Evolutionary conservation across 2,797 vertebrate species (phyloP), one percentile per base, ranked within the genome.

Genomic region (Fistularia commersonii): DNA sequence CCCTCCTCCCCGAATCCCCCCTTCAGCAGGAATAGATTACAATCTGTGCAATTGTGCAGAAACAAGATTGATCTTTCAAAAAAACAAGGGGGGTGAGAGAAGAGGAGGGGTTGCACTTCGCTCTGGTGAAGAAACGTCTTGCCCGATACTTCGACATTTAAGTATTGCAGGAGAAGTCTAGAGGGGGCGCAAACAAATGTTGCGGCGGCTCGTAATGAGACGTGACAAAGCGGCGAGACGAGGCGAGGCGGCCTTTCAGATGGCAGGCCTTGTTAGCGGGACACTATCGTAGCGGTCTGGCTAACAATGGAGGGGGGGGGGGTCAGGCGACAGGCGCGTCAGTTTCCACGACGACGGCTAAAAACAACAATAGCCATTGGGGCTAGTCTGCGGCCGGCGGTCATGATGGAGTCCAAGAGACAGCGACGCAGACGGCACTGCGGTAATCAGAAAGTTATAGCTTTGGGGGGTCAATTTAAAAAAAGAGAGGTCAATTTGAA

Each of bases 1-100:
- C 32, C 10, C 32, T 32, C 32, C 34, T 6, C 34, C 34, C 34
- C 34, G 6, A 35, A n/a, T 44, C 10, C 45, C 38, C 70, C 54
- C 80, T 59, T 66, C 45, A 49, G 54, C 73, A 58, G 75, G 77
- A 87, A 86, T 77, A 82, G 81, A 90, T 87, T 86, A 85, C 75
- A 87, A 88, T 86, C 79, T 76, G 83, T 72, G 82, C 83, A 85
- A 82, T 82, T 84, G 85, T 82, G 82, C 57, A 45, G 82, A 90
- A 87, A 88, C 81, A 72, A 76, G 58, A 85, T 75, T 79, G 76
- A 86, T 83, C 69, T 73, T 10, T 13, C 64, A 53, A 39, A 54
- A 68, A 61, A 62, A 48, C n/a, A 47, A 48, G 8, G 0, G 33
- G 69, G 66, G 63, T 63, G 48, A 35, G 44, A 39, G 56, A 62